Conservation (phyloP, 2,888 invertebrate genomes). For the Drosophila siamana region DNA sequence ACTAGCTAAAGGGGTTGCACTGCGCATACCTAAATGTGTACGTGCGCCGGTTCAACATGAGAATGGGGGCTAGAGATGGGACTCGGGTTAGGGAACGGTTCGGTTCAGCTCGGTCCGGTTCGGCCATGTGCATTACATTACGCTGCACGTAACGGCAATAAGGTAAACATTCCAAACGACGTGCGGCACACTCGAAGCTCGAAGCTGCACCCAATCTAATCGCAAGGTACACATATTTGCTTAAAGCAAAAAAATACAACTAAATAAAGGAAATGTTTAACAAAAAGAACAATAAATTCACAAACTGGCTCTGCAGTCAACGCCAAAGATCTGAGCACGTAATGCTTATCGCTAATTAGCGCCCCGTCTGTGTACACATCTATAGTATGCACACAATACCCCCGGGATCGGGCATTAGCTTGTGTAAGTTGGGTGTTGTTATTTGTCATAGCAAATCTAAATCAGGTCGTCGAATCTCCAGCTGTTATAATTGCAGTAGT, state of each 20-base stretch:
- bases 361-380: slow-evolving; percentile 23
- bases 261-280: slow-evolving; percentile 11
- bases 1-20: not conserved
- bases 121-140: slow-evolving; percentile 36
- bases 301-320: slow-evolving; percentile 19
- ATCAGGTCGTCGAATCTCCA: not conserved
- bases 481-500: not conserved
- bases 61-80: not conserved
- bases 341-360: slow-evolving; percentile 67
- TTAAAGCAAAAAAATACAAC: slow-evolving; percentile 40
- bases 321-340: slow-evolving; percentile 54
- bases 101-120: slow-evolving; percentile 7
- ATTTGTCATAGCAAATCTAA: not conserved
- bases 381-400: slow-evolving; percentile 1
- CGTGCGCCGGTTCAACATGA: slow-evolving; percentile 38
- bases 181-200: slow-evolving; percentile 17
- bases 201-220: slow-evolving; percentile 64
- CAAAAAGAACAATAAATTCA: slow-evolving; percentile 27
- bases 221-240: slow-evolving; percentile 52
- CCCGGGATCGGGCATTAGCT: slow-evolving; percentile 17
- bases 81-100: slow-evolving; percentile 7
- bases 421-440: slow-evolving; percentile 3
- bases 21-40: slow-evolving; percentile 30
- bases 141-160: slow-evolving; percentile 58
- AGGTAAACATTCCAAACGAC: slow-evolving; percentile 46